Evolutionary conservation across 2,797 vertebrate genomes (phyloP), one percentile per base, ranked within the genome.

Genomic region (Betta splendens): DNA sequence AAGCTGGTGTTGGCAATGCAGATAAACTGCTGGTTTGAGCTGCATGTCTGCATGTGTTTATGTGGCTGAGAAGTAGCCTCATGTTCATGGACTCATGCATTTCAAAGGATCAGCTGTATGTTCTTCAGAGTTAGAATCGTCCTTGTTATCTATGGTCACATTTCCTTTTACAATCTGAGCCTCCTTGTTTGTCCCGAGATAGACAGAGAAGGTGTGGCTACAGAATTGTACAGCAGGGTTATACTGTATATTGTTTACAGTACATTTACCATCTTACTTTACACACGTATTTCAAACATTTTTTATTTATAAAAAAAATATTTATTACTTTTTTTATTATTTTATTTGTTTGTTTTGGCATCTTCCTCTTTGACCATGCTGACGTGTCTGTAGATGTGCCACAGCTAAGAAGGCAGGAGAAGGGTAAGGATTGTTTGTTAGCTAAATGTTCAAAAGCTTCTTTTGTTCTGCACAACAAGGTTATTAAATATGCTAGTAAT

Each of bases 371-470:
- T 22, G 35, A 47, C 16, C 35, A 26, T 16, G 23, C 17, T 18
- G 5, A 48, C 35, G 26, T 46, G 25, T 38, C 37, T 0, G 13
- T n/a, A n/a, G 22, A 51, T 20, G 5, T 33, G 5, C 18, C 2
- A 0, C 39, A 9, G 9, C 13, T 40, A 21, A 46, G 43, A n/a
- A 12, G 10, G 16, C 48, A 25, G n/a, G 49, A 39, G 31, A 23
- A 8, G 35, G 82, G 83, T 81, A 73, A 79, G 78, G 49, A 25
- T 8, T 2, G 6, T n/a, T n/a, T n/a, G n/a, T n/a, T n/a, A n/a
- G n/a, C n/a, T n/a, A n/a, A n/a, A n/a, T n/a, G n/a, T n/a, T n/a
- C n/a, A n/a, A n/a, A n/a, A n/a, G n/a, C n/a, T n/a, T n/a, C n/a
- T n/a, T n/a, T n/a, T n/a, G n/a, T n/a, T n/a, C n/a, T 31, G 28